Evolutionary conservation across 2,113 vertebrate genomes (phyloP).

Genomic region (Tachysurus vachellii): DNA sequence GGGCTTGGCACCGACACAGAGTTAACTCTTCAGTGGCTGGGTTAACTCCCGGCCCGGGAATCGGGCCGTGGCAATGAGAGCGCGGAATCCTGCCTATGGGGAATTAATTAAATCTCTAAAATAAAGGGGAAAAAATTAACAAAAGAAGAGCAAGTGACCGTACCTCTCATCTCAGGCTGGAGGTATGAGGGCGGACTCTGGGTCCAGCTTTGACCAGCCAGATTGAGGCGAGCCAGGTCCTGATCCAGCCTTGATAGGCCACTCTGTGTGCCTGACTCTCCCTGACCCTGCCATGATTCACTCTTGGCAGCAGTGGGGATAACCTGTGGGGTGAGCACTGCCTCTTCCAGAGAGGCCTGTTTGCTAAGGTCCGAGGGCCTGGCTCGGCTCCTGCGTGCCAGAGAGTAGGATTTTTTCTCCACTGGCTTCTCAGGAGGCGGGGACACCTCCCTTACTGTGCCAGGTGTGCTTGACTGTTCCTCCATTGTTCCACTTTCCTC

Average conservation of each 20-base stretch:
- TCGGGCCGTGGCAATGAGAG: too few relatives aligned
- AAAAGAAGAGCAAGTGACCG: slow-evolving; percentile 47
- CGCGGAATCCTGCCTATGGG: too few relatives aligned
- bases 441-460: slow-evolving; percentile 59
- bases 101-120: slow-evolving; percentile 55
- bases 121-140: background rate
- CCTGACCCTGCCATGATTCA: slow-evolving; percentile 60
- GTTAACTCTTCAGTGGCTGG: too few relatives aligned
- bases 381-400: slow-evolving; percentile 86
- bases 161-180: slow-evolving; percentile 85
- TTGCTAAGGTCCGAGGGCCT: slow-evolving; percentile 89
- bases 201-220: slow-evolving; percentile 85
- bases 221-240: slow-evolving; percentile 83
- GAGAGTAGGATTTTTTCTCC: slow-evolving; percentile 93
- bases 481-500: slow-evolving; percentile 39
- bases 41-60: too few relatives aligned
- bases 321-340: slow-evolving; percentile 61
- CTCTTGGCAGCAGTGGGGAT: slow-evolving; percentile 58
- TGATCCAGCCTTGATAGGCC: slow-evolving; percentile 78
- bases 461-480: slow-evolving; percentile 42
- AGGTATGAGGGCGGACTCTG: slow-evolving; percentile 84
- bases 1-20: too few relatives aligned
- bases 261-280: slow-evolving; percentile 65
- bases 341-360: slow-evolving; percentile 79
- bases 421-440: slow-evolving; percentile 80